phyloP scores from a whole-genome alignment of 2,888 invertebrate species.

The Stenichneumon culpator region DNA sequence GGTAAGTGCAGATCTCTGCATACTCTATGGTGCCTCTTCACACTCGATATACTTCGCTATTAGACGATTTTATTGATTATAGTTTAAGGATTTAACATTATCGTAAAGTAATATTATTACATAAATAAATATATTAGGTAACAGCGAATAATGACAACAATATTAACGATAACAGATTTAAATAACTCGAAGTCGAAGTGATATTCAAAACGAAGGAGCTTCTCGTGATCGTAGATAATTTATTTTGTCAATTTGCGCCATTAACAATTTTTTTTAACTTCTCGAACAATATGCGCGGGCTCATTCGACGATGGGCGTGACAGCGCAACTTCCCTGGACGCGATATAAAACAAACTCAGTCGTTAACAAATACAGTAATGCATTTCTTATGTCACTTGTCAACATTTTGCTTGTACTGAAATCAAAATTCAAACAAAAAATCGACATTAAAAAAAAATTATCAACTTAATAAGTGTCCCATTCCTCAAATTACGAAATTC shows the following conservation, averaged over 20 bases:
- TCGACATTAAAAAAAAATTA: too few species aligned
- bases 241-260: background rate
- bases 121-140: conserved; percentile 24
- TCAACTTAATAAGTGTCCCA: too few species aligned
- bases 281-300: background rate
- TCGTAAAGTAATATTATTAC: conserved; percentile 32
- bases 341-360: too few species aligned
- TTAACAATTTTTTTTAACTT: background rate
- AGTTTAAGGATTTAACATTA: conserved; percentile 26
- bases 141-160: conserved; percentile 48
- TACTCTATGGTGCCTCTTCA: conserved; percentile 79
- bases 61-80: conserved; percentile 63
- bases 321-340: too few species aligned
- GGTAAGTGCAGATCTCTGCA: conserved; percentile 68
- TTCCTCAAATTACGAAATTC: background rate
- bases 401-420: too few species aligned
- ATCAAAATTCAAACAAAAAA: too few species aligned
- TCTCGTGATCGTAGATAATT: conserved; percentile 16
- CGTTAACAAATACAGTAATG: too few species aligned
- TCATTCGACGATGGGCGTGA: too few species aligned
- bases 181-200: conserved; percentile 22
- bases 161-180: conserved; percentile 33
- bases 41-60: conserved; percentile 75
- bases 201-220: conserved; percentile 15
- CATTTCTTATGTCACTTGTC: background rate